Base-by-base conservation (phyloP, 2,113 vertebrate species). In the Dendrocopos noguchii region DNA sequence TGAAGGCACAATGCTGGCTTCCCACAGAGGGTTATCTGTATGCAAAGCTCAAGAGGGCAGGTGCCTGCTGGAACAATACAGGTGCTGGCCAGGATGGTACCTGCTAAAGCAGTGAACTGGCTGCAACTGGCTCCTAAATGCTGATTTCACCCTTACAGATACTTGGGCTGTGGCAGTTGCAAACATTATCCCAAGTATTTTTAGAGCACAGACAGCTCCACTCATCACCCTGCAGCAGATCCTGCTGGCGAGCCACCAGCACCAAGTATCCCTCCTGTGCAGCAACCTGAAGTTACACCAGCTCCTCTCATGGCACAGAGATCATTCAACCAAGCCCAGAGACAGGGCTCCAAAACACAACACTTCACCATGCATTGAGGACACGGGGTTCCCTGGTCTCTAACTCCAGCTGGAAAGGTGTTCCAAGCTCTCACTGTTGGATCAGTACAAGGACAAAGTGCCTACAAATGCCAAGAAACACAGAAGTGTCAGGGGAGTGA, bases 21-120 rank as follows among this genome's bases (percentile, higher is more conserved):
- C 94, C 90, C 94, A 88, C 75, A 19, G 78, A 93, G 85, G 74
- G 82, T 94, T 91, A 96, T 95, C 93, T 87, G 50, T 56, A 95
- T 73, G 79, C 36, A 75, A 55, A 93, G 67, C 92, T 73, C 59
- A 84, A 50, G 20, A 63, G 34, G 91, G 92, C 96, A 96, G 95
- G 95, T 84, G 68, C 83, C 82, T 70, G 93, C 97, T 82, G 91
- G 95, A 96, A 87, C 72, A 59, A 72, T 68, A 50, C 93, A 93
- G 87, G 87, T 92, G 90, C 94, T 68, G 59, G 94, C 92, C 90
- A 79, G 91, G 94, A 94, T 96, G 91, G 96, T 92, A 82, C 90
- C 89, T 95, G 95, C 61, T 94, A 61, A 88, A 94, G 91, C 46
- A 61, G 16, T 42, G 24, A 93, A 89, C 96, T 87, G 90, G 94